Evolutionary conservation across 2,888 invertebrate genomes (phyloP), one percentile per base, ranked within the genome.

Genomic region (Stictocephala bisonia): DNA sequence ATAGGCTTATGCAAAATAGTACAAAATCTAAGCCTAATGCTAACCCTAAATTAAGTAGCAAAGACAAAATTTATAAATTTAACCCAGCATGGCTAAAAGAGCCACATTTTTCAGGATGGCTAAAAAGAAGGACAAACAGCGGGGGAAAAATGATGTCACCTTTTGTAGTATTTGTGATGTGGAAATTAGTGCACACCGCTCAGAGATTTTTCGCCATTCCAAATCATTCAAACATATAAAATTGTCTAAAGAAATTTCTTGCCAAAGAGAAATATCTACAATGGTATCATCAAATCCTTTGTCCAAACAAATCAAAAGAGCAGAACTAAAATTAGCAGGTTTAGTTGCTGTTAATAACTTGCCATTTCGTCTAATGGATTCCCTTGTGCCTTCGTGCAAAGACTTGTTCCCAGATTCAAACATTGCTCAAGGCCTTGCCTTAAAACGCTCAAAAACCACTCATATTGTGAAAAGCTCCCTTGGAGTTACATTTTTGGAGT

Each of bases 271-370:
- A 44, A 44, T 44, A 44, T 15, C 4, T n/a, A 15, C 44, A 3
- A 44, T 44, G 44, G 44, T 44, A 18, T 29, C 50, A 31, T 53
- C 35, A 24, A n/a, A n/a, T n/a, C 56, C 18, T 24, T 58, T 35
- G 27, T 56, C 27, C 35, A 40, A 24, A 20, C 40, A 44, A 6
- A 44, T 44, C 44, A 60, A 60, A 60, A 60, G 60, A 60, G 60
- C 60, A 29, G 35, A 31, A 29, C 18, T 50, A 4, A 64, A 64
- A 20, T 64, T 64, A 6, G 64, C 64, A 18, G 29, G 60, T 15
- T 35, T 29, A 3, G 2, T 60, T 15, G 31, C 60, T 2, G 15
- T 35, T 1, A 18, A 64, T 20, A 64, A 64, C 40, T n/a, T 64
- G 3, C 41, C 64, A 3, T 64, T 64, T 18, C 15, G 31, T 18